phyloP scores from a whole-genome alignment of 2,888 invertebrate genomes.

The Acleris literana region DNA sequence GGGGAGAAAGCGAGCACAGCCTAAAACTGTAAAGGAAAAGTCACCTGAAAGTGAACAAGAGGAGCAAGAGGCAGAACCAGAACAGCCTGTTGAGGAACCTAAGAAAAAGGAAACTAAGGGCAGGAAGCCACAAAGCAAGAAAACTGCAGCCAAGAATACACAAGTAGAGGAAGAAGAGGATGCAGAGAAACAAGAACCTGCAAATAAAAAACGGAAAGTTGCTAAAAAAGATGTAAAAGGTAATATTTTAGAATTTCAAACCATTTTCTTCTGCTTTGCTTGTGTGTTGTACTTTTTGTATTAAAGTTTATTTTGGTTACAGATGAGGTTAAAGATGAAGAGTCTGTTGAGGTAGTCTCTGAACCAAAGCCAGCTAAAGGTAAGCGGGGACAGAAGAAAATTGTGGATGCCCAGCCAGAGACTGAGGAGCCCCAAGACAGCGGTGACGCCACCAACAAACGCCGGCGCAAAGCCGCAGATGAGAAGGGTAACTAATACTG shows the following conservation, averaged over 20 bases:
- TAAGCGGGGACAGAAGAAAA: slow-evolving; percentile 67
- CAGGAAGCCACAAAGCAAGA: slow-evolving; percentile 62
- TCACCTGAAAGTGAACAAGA: slow-evolving; percentile 49
- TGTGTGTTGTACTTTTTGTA: background rate
- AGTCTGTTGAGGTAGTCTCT: slow-evolving; percentile 41
- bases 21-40: slow-evolving; percentile 55
- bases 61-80: slow-evolving; percentile 50
- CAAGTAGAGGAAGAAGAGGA: slow-evolving; percentile 49
- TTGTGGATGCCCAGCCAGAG: slow-evolving; percentile 50
- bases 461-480: slow-evolving; percentile 68
- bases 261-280: background rate
- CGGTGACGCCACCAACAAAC: slow-evolving; percentile 64
- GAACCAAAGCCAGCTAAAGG: slow-evolving; percentile 67
- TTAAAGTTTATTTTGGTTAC: slow-evolving; percentile 17
- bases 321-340: slow-evolving; percentile 59
- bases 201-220: slow-evolving; percentile 61
- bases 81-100: slow-evolving; percentile 56
- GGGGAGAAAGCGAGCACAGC: slow-evolving; percentile 49
- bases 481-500: slow-evolving; percentile 78
- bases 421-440: slow-evolving; percentile 58
- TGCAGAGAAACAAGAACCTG: slow-evolving; percentile 50
- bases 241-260: slow-evolving; percentile 48
- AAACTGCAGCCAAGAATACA: slow-evolving; percentile 55
- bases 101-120: slow-evolving; percentile 68
- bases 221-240: slow-evolving; percentile 64